Evolutionary conservation across 2,888 invertebrate species (phyloP).

Genomic region (Drosophila neutralis): DNA sequence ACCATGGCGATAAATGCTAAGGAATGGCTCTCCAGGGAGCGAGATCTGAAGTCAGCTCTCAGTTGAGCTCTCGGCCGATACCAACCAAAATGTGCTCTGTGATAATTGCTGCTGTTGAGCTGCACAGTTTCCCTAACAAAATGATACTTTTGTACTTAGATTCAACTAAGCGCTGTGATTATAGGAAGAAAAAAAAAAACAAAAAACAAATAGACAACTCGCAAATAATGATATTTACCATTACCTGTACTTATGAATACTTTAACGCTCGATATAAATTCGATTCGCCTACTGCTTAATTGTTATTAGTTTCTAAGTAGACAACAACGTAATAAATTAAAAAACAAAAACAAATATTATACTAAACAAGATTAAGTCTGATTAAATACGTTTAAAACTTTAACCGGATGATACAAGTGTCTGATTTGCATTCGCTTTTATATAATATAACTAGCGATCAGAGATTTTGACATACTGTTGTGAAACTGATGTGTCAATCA

Average conservation of each 20-base stretch:
- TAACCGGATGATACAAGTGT: conserved; percentile 16
- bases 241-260: conserved; percentile 47
- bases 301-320: conserved; percentile 72
- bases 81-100: conserved; percentile 67
- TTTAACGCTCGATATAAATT: conserved; percentile 2
- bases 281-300: conserved; percentile 22
- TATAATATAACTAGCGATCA: conserved; percentile 53
- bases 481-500: conserved; percentile 40
- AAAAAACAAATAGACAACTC: conserved; percentile 32
- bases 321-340: conserved; percentile 65
- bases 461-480: conserved; percentile 25
- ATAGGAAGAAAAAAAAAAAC: conserved; percentile 38
- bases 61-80: conserved; percentile 25
- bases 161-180: conserved; percentile 70
- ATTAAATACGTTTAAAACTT: neutral
- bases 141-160: conserved; percentile 51
- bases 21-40: conserved; percentile 5
- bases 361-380: conserved; percentile 4
- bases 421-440: conserved; percentile 11
- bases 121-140: conserved; percentile 13
- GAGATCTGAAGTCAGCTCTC: conserved; percentile 12
- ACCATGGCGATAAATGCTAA: conserved; percentile 58
- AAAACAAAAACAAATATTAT: conserved; percentile 10
- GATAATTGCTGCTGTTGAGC: conserved; percentile 64
- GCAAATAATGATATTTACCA: conserved; percentile 30